A percentile compares a stretch with the other conserved stretches of the same genome.
Evolutionary conservation across 1,140 invertebrate genomes (phyloP).

Genomic region (Trichonephila clavata): DNA sequence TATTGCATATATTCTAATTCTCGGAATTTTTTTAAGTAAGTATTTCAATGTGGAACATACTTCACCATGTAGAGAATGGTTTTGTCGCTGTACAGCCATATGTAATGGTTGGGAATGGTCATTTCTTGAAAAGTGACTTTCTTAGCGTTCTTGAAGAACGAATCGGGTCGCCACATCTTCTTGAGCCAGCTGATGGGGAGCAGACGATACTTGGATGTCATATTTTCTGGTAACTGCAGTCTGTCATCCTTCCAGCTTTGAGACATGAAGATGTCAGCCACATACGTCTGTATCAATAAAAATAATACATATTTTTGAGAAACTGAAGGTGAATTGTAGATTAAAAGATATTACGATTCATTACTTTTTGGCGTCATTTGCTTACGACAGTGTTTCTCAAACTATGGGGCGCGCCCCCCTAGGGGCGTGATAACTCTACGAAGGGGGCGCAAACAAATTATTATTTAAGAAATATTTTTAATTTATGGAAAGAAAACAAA

Average conservation of each 20-base stretch:
- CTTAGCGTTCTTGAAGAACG: conserved; percentile 84
- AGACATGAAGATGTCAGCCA: conserved; percentile 94
- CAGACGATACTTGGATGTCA: conserved; percentile 77
- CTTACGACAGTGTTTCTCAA: too few species aligned
- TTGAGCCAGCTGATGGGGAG: conserved; percentile 77
- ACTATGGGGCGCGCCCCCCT: too few species aligned
- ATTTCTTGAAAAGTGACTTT: conserved; percentile 94
- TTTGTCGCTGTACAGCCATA: conserved; percentile 79
- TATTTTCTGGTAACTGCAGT: conserved; percentile 77
- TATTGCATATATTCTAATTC: not conserved
- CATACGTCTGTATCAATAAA: conserved; percentile 87
- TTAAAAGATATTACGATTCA: too few species aligned
- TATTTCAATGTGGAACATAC: conserved; percentile 57
- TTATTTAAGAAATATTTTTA: too few species aligned
- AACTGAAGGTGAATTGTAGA: not conserved
- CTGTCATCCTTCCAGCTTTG: conserved; percentile 93
- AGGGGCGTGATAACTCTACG: too few species aligned
- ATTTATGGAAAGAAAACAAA: too few species aligned
- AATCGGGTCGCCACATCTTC: conserved; percentile 78
- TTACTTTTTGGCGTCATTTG: too few species aligned
- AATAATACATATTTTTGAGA: not conserved
- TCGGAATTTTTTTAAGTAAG: not conserved
- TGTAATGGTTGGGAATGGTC: conserved; percentile 92
- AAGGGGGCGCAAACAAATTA: too few species aligned
- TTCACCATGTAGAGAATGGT: conserved; percentile 79